Evolutionary conservation across 2,113 vertebrate species (phyloP), one percentile per base, ranked within the genome.

Genomic region (Leptobrachium ailaonicum): DNA sequence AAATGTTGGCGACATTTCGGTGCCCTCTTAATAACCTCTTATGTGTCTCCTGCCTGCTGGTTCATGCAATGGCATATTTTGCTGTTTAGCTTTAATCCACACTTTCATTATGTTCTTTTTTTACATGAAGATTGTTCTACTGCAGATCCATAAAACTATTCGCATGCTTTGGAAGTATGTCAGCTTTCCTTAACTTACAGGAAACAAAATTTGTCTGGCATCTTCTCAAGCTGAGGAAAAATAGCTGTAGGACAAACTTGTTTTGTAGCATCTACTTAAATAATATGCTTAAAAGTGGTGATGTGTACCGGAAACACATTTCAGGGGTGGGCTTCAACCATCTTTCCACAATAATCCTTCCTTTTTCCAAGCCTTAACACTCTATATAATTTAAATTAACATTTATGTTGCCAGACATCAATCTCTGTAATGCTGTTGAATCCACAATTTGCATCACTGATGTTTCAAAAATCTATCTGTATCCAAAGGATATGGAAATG

Each of bases 251-350:
- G 64, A 6, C 41, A 64, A 40, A 43, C 5, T 53, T 72, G 75
- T 11, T 45, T 44, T 66, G 82, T 83, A 83, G 69, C 10, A 69
- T 74, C 4, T 2, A 69, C 44, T 41, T 14, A 32, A 76, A 64
- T 66, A 83, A 56, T 76, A 54, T 63, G 47, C 62, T 68, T 50
- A 50, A 50, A 68, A 76, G 75, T 77, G 66, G 75, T 77, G 60
- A 77, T 54, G 75, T 77, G 68, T 69, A 77, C 68, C 75, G 56
- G 42, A 77, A 77, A 77, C 75, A 77, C 66, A 77, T 77, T 77
- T 77, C 60, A 56, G 75, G 44, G 63, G 75, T 66, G 54, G 75
- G 75, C 67, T 58, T 68, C 14, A 69, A 77, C n/a, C 75, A 69
- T 42, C 68, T 77, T 64, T 62, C 75, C 64, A 58, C 45, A 56